Base-by-base conservation (phyloP, 64 coral and sea anemone genomes). In the Montipora efflorescens region DNA sequence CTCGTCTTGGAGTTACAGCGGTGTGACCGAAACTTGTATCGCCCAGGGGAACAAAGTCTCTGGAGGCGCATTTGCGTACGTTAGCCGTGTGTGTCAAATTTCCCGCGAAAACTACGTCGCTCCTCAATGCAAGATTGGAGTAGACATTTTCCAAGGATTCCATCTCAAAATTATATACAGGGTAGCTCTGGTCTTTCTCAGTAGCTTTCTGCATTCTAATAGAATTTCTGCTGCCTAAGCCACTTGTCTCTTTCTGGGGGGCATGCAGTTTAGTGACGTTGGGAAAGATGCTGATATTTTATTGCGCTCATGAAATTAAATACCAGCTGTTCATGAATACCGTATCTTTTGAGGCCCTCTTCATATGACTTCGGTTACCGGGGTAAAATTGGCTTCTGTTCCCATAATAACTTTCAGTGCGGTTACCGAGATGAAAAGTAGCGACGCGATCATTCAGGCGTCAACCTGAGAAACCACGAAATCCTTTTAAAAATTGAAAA, bases 111-210 rank as follows among this genome's bases (percentile, higher is more conserved):
- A 16, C 45, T 48, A 49, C 46, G 47, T 76, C 44, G 28, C 46
- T 76, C 3, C 28, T 46, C 2, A 46, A 76, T 3, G 74, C 74
- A 46, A 76, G 11, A 36, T 78, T 78, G 13, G 76, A 78, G 16
- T 78, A 78, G 46, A 47, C 46, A 1, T 47, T 47, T 3, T 50
- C 76, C 47, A 78, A 13, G 4, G 76, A 78, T 11, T 36, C 47
- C 76, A 52, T 50, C 15, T 78, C 76, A 78, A 78, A 78, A 49
- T 52, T 45, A 78, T 78, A 50, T 1, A 78, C 76, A 78, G 49
- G 76, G n/a, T 78, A 78, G 16, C 76, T 78, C 2, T 50, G 45
- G 46, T 50, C 76, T 49, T 50, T 78, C 8, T 50, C 5, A 16
- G 47, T 2, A 13, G 76, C 14, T 19, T 78, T n/a, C 44, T 50